These are phyloP conservation scores for Mandrillus leucophaeus DNA, from an alignment of 2,113 vertebrate species.

Conservation along the genomic window DNA sequence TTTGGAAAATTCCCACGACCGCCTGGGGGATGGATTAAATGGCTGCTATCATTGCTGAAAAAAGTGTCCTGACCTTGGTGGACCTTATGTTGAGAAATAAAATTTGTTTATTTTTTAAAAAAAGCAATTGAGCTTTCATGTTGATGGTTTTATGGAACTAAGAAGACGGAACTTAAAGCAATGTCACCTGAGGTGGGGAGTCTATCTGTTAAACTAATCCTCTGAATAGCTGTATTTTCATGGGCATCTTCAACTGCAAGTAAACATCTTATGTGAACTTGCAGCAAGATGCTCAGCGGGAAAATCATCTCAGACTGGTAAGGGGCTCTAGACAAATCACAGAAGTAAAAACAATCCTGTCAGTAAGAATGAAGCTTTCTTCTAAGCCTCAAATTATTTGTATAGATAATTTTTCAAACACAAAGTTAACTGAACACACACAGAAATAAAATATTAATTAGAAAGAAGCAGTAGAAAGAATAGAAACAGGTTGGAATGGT, in stretches of 20 bases:
- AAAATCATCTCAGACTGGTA: background rate
- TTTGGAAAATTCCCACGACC: background rate
- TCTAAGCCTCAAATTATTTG: background rate
- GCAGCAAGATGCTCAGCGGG: background rate
- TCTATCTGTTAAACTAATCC: background rate
- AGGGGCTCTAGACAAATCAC: background rate
- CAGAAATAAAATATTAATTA: background rate
- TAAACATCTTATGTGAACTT: background rate
- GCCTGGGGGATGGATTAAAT: too few species aligned
- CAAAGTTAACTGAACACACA: background rate
- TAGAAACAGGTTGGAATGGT: background rate
- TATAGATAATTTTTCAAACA: background rate
- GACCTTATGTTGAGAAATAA: too few species aligned
- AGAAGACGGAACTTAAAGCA: background rate
- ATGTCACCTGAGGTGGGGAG: background rate
- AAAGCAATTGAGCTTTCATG: background rate
- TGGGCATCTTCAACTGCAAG: background rate
- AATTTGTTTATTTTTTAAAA: background rate
- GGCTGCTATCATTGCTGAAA: too few species aligned
- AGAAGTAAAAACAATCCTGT: background rate
- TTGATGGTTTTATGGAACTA: background rate
- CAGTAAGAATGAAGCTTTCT: background rate
- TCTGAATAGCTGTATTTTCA: background rate
- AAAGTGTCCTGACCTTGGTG: too few species aligned
- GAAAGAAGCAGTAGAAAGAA: background rate